Evolutionary conservation across 2,888 invertebrate genomes (phyloP).

Genomic region (Lagria hirta): DNA sequence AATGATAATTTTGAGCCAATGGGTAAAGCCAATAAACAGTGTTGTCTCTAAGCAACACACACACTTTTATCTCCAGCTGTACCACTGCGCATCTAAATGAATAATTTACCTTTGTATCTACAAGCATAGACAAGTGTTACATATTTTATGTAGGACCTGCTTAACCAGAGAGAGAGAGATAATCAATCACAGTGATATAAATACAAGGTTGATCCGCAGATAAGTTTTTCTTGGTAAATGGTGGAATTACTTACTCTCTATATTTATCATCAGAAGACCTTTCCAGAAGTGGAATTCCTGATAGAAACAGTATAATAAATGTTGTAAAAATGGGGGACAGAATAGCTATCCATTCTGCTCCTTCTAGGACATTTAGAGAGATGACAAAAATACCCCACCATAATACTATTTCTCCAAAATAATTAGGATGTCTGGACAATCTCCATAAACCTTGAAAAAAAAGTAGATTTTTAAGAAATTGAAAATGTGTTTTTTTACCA

Average conservation of each 20-base stretch:
- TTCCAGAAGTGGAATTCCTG: conserved; percentile 87
- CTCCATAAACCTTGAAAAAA: conserved; percentile 68
- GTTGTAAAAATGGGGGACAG: conserved; percentile 86
- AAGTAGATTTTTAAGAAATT: conserved; percentile 15
- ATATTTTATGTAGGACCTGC: too few species aligned
- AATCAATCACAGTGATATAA: not conserved
- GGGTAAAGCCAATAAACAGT: too few species aligned
- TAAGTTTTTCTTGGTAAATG: not conserved
- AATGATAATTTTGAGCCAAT: too few species aligned
- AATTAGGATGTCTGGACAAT: conserved; percentile 89
- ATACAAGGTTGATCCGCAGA: not conserved
- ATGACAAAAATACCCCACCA: conserved; percentile 95
- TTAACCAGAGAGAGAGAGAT: too few species aligned
- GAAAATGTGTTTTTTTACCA: conserved; percentile 61
- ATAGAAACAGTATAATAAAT: conserved; percentile 83
- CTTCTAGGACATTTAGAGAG: conserved; percentile 81
- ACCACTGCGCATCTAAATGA: too few species aligned
- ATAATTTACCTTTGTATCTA: too few species aligned
- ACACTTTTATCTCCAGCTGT: too few species aligned
- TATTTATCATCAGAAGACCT: conserved; percentile 86
- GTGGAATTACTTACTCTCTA: conserved; percentile 67
- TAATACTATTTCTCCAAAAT: conserved; percentile 89
- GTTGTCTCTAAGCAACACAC: too few species aligned
- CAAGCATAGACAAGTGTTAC: too few species aligned
- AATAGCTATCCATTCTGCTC: conserved; percentile 83